A percentile compares a stretch with the other conserved stretches of the same genome.
These are phyloP conservation scores for Paedocypris micromegethes DNA, from an alignment of 2,797 vertebrate species.

Conservation along the genomic window DNA sequence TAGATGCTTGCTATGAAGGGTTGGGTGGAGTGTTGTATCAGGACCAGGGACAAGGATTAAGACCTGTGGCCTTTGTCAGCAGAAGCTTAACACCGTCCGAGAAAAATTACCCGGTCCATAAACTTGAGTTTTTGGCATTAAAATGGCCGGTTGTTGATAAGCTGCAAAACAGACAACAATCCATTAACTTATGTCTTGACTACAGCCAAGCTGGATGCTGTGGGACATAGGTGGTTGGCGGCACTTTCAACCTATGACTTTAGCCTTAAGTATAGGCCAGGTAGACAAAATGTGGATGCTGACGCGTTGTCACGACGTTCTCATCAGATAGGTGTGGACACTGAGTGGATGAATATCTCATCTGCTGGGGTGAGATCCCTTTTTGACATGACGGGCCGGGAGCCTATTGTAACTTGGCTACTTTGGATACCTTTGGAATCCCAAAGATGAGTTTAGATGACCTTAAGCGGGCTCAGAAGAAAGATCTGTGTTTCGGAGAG, in stretches of 20 bases:
- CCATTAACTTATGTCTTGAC: not conserved
- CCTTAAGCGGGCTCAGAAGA: not conserved
- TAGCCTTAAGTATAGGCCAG: constrained; percentile 1
- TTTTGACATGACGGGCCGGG: not conserved
- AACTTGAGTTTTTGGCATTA: not conserved
- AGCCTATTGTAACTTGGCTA: not conserved
- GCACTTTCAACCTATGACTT: not conserved
- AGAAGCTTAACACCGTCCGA: not conserved
- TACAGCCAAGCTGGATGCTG: not conserved
- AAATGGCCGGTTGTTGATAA: not conserved
- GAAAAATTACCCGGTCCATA: not conserved
- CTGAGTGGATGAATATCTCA: not conserved
- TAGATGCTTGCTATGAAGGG: not conserved
- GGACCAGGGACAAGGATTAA: not conserved
- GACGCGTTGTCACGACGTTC: not conserved
- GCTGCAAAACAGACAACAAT: not conserved
- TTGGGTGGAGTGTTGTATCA: not conserved
- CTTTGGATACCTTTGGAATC: not conserved
- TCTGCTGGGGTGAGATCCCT: not conserved
- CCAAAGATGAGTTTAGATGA: not conserved
- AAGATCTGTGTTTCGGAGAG: not conserved
- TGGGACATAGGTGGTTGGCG: not conserved
- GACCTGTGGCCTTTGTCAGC: not conserved
- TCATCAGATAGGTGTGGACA: too few relatives aligned
- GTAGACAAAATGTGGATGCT: not conserved